phyloP scores from a whole-genome alignment of 1,140 invertebrate species.

The Parasteatoda tepidariorum region DNA sequence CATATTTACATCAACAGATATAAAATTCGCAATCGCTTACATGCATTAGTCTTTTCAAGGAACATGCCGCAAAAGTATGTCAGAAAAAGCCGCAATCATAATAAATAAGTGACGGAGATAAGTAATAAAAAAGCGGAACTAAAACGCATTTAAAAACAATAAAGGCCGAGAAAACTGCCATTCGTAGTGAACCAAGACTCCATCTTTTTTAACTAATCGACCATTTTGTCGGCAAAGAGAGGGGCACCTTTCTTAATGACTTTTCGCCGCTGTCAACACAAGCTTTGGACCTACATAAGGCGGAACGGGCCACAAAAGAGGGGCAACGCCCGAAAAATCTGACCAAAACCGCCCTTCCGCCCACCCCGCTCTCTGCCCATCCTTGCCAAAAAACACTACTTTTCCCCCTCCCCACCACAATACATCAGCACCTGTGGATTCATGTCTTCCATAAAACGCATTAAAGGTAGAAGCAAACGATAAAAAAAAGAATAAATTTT shows the following conservation, averaged over 20 bases:
- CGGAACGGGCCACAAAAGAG: slow-evolving; percentile 31
- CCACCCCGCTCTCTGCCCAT: no score
- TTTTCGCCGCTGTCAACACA: slow-evolving; percentile 41
- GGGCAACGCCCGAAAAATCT: slow-evolving; percentile 51
- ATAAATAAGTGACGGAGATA: background rate
- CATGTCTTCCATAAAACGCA: background rate
- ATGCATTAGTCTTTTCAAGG: background rate
- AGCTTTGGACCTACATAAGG: background rate
- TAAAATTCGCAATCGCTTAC: background rate
- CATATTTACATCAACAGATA: background rate
- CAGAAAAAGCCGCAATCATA: background rate
- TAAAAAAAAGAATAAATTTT: no score
- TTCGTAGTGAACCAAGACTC: slow-evolving; percentile 10
- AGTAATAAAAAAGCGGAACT: slow-evolving; percentile 33
- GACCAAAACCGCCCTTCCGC: background rate
- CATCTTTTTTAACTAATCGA: slow-evolving; percentile 31
- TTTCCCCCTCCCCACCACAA: background rate
- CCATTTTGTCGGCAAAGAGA: slow-evolving; percentile 25
- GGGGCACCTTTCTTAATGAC: slow-evolving; percentile 17
- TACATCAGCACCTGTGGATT: background rate
- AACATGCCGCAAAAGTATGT: background rate
- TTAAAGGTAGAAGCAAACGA: background rate
- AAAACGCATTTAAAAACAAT: slow-evolving; percentile 45
- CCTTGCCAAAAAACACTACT: background rate
- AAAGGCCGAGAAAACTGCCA: slow-evolving; percentile 2